Conservation (phyloP, 1,140 invertebrate species). For the Brachystomella parvula region DNA sequence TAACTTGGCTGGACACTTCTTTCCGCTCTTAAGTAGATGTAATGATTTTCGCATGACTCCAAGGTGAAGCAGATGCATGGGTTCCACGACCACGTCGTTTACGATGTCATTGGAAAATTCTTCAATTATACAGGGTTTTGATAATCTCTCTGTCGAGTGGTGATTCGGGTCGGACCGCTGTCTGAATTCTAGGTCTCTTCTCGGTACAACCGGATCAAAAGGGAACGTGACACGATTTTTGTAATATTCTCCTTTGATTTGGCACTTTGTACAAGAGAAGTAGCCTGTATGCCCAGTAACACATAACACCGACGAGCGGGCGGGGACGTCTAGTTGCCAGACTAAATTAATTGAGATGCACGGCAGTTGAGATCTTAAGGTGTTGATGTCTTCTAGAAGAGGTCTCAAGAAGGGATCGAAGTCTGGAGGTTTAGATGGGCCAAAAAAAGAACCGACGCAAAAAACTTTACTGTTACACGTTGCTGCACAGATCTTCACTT, state of each 20-base stretch:
- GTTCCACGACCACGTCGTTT: not conserved
- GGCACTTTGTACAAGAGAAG: not conserved
- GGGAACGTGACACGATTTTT: not conserved
- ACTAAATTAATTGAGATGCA: not conserved
- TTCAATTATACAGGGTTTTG: not conserved
- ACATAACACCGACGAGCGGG: not conserved
- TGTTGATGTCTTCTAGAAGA: conserved; percentile 16
- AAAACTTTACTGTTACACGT: conserved; percentile 1
- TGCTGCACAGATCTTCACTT: not conserved
- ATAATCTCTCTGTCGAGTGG: not conserved
- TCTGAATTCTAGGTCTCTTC: not conserved
- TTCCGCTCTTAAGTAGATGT: not conserved
- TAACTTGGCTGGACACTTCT: not conserved
- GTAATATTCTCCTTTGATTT: not conserved
- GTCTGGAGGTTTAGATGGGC: conserved; percentile 17
- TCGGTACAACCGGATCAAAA: not conserved
- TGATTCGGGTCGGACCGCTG: not conserved
- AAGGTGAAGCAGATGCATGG: not conserved
- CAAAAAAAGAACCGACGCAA: conserved; percentile 29
- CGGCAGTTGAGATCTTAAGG: not conserved
- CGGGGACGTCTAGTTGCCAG: not conserved
- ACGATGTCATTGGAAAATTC: not conserved
- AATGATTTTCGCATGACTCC: not conserved
- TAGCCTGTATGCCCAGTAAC: not conserved
- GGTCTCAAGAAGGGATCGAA: conserved; percentile 10